These are phyloP conservation scores for Galeopsomyia nigrocyanea DNA, from an alignment of 2,888 invertebrate genomes.

Conservation along the genomic window DNA sequence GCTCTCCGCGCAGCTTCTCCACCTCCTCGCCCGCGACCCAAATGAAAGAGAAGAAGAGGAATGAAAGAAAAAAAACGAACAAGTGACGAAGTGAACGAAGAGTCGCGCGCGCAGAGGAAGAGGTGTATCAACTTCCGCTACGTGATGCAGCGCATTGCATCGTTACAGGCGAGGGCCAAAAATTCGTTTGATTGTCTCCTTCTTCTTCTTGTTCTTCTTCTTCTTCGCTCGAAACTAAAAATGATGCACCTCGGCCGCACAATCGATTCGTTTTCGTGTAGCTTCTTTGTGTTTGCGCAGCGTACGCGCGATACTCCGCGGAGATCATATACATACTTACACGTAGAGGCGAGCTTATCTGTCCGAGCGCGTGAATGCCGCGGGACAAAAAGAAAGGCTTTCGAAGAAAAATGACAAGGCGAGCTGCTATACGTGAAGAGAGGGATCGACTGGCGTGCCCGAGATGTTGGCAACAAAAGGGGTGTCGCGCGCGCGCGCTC, in stretches of 20 bases:
- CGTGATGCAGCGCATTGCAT: constrained; percentile 39
- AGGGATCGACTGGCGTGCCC: constrained; percentile 64
- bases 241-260: neutral
- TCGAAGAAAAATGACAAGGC: constrained; percentile 62
- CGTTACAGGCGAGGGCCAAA: constrained; percentile 27
- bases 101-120: constrained; percentile 12
- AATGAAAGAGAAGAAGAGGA: constrained; percentile 8
- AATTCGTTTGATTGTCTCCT: constrained; percentile 31
- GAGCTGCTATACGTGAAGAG: constrained; percentile 61
- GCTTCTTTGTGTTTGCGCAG: neutral
- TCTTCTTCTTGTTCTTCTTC: no score
- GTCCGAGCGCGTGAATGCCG: neutral
- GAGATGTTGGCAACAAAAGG: constrained; percentile 65
- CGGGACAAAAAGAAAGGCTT: neutral
- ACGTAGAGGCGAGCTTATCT: neutral
- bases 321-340: no score
- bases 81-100: no score
- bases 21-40: constrained; percentile 16
- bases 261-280: constrained; percentile 1
- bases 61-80: constrained; percentile 5
- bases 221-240: no score
- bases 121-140: constrained; percentile 51
- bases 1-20: constrained; percentile 19
- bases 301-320: neutral
- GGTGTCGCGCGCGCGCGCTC: constrained; percentile 63